phyloP scores from a whole-genome alignment of 2,888 invertebrate genomes.

The Nasonia oneida region DNA sequence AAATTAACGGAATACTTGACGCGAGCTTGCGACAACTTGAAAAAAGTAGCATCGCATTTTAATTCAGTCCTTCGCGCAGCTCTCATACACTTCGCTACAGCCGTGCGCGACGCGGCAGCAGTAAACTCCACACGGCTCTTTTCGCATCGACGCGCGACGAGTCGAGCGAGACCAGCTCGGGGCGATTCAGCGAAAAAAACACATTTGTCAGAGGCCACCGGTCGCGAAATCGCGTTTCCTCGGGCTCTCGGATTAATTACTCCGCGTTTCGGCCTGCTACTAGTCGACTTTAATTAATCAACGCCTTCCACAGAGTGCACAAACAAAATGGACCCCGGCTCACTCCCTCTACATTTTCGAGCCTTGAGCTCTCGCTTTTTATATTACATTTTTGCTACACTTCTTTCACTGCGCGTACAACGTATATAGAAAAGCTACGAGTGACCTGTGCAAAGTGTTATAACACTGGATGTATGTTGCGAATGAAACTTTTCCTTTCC shows the following conservation, averaged over 20 bases:
- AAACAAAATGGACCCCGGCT: slow-evolving; percentile 66
- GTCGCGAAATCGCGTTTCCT: slow-evolving; percentile 66
- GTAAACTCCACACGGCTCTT: slow-evolving; percentile 27
- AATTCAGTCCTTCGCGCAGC: not conserved
- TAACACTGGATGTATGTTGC: not conserved
- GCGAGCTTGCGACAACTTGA: too few relatives aligned
- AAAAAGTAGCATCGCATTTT: not conserved
- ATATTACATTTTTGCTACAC: not conserved
- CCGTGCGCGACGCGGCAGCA: not conserved
- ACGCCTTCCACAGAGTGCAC: slow-evolving; percentile 49
- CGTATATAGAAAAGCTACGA: not conserved
- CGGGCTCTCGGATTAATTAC: slow-evolving; percentile 70
- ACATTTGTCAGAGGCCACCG: slow-evolving; percentile 72
- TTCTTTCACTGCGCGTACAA: not conserved
- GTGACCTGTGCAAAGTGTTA: not conserved
- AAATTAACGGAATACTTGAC: too few relatives aligned
- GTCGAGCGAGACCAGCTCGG: slow-evolving; percentile 56
- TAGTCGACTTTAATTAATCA: slow-evolving; percentile 63
- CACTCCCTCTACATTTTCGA: slow-evolving; percentile 6
- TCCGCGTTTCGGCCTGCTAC: slow-evolving; percentile 60
- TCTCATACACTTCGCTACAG: not conserved
- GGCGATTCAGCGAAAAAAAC: slow-evolving; percentile 77
- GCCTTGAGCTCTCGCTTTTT: slow-evolving; percentile 42
- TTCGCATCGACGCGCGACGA: slow-evolving; percentile 40
- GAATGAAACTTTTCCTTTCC: not conserved